Base-by-base conservation (phyloP, 2,888 invertebrate species). In the Portevinia maculata region DNA sequence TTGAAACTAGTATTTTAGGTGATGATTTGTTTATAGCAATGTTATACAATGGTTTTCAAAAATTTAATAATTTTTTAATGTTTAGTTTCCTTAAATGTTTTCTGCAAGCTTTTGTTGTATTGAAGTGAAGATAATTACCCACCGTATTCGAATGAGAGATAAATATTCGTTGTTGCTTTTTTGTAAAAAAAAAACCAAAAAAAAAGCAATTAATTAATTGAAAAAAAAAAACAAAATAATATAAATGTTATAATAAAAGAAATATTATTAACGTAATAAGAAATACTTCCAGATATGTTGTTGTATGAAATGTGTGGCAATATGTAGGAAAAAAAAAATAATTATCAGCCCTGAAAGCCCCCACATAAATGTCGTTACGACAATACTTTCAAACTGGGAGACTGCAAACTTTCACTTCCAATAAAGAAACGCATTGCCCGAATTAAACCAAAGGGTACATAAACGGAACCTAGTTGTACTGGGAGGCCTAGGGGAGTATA, bases 51-150 rank as follows among this genome's bases (percentile, higher is more conserved):
- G 28, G 57, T 32, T 70, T 55, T 60, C 32, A 13, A 57, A 50
- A 52, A 44, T 19, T 44, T 48, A n/a, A 44, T 39, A 74, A 28
- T 19, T 55, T 62, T n/a, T 17, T 4, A 37, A 53, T 21, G 21
- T 17, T 34, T 5, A 41, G 15, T 65, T 59, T 59, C 9, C 64
- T 64, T 65, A 52, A 52, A 81, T 81, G 39, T 32, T 15, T 71
- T 83, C 11, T 60, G 65, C 67, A 62, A 52, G 30, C n/a, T 73
- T 78, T 62, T 62, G 65, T 83, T 83, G 67, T 67, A 78, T 78
- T 83, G 83, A 78, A 73, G 71, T 73, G 83, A 78, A 83, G 71
- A 71, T 83, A 83, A 83, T 83, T 83, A 78, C 83, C 83, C 83
- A 83, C 83, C 83, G 83, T 83, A 70, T 83, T 73, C 67, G 83